Conservation (phyloP, 2,888 invertebrate genomes). For the Drosophila bunnanda region DNA sequence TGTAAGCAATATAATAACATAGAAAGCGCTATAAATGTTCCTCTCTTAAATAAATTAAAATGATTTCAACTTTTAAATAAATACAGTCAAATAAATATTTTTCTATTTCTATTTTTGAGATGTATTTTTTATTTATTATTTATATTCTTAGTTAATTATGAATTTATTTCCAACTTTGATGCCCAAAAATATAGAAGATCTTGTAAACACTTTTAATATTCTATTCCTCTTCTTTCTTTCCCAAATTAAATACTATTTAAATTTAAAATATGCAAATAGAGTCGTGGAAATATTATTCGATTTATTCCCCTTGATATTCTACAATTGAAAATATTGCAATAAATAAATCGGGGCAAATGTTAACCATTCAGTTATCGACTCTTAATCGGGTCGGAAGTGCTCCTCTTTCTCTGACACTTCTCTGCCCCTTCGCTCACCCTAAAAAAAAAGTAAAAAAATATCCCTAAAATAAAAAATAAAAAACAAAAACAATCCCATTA, state of each 20-base stretch:
- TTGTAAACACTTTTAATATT: too few relatives aligned
- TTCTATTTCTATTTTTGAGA: background rate
- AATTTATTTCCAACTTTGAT: background rate
- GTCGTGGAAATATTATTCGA: background rate
- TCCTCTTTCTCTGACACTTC: background rate
- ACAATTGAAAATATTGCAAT: background rate
- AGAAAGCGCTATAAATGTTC: too few relatives aligned
- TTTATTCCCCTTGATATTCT: background rate
- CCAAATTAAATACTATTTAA: background rate
- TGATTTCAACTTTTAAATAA: background rate
- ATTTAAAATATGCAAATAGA: background rate
- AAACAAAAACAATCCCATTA: conserved; percentile 11
- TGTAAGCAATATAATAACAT: too few relatives aligned
- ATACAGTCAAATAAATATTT: background rate
- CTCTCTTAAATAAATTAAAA: background rate
- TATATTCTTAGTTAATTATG: background rate
- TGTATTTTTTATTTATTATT: background rate
- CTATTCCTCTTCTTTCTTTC: background rate
- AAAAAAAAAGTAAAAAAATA: conserved; percentile 5
- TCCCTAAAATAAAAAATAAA: background rate
- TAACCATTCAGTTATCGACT: conserved; percentile 14
- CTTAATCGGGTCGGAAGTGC: conserved; percentile 19
- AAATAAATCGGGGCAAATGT: conserved; percentile 6
- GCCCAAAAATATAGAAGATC: too few relatives aligned
- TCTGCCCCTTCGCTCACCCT: too few relatives aligned